These are phyloP conservation scores for Habroteleia sp. DNA, from an alignment of 2,888 invertebrate species.

Conservation along the genomic window DNA sequence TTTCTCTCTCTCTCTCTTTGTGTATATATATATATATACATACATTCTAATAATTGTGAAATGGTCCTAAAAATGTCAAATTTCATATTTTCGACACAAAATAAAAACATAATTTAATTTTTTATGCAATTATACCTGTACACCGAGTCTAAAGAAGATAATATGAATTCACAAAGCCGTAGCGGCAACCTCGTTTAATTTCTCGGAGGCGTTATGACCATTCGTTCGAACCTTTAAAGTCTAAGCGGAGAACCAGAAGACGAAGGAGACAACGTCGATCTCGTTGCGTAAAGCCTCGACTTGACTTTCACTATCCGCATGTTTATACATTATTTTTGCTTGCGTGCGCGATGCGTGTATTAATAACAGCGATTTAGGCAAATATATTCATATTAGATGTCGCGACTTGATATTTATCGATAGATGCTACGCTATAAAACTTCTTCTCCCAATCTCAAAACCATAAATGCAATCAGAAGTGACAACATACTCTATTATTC, in stretches of 20 bases:
- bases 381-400: not conserved
- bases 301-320: slow-evolving; percentile 76
- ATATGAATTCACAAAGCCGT: slow-evolving; percentile 42
- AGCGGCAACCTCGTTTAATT: slow-evolving; percentile 52
- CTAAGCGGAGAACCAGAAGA: slow-evolving; percentile 67
- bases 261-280: slow-evolving; percentile 75
- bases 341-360: slow-evolving; percentile 32
- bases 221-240: slow-evolving; percentile 76
- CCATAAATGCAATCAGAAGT: no score
- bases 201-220: slow-evolving; percentile 66
- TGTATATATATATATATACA: no score
- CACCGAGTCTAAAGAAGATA: slow-evolving; percentile 5
- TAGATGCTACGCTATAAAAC: not conserved
- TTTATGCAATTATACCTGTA: no score
- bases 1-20: no score
- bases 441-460: not conserved
- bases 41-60: no score
- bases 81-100: no score
- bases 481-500: no score
- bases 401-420: not conserved
- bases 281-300: slow-evolving; percentile 76
- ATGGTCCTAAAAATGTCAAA: no score
- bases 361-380: slow-evolving; percentile 30
- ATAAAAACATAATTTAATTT: no score
- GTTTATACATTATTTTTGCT: slow-evolving; percentile 48